Evolutionary conservation across 2,113 vertebrate genomes (phyloP), one percentile per base, ranked within the genome.

Genomic region (Mirounga angustirostris): DNA sequence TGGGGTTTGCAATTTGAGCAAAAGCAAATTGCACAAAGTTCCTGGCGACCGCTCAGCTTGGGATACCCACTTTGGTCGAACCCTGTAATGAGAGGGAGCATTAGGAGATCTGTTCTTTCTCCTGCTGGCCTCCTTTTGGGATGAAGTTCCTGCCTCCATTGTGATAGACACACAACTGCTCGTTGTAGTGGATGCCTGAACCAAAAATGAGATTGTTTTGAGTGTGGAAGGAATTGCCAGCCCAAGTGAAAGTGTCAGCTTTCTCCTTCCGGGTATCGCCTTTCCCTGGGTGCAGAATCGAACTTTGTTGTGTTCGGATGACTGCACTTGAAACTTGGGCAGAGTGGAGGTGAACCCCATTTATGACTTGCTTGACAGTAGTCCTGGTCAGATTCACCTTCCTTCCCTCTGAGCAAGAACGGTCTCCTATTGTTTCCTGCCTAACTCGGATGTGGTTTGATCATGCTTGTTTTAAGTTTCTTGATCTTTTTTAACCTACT

Each of bases 401-500:
- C 91, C 95, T 99, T 99, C 99, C 99, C 98, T 97, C 67, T 97
- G 74, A 96, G 98, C 97, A 95, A 98, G 94, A 97, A 94, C 90
- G 96, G 87, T 98, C 98, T 97, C 98, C 97, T 96, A 82, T 97
- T 98, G 94, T 97, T 98, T 99, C 99, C 98, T 99, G 98, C 96
- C 92, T 97, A 92, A 98, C 96, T 99, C 93, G 97, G 97, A 99
- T 99, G 98, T 98, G 99, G 98, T 98, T 96, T 95, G 97, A 12
- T 98, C 97, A 92, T 97, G 97, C 98, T 98, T 98, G 97, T 96
- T 98, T 97, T 97, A 81, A 97, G 94, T 98, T 98, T 98, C 96
- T 98, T 98, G 95, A 97, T 98, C 99, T 98, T 98, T 98, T 96
- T 97, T 99, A 99, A 99, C 99, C 99, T 99, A 99, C 99, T 99